Base-by-base conservation (phyloP, 2,888 invertebrate genomes). In the Pyrocoelia pectoralis region DNA sequence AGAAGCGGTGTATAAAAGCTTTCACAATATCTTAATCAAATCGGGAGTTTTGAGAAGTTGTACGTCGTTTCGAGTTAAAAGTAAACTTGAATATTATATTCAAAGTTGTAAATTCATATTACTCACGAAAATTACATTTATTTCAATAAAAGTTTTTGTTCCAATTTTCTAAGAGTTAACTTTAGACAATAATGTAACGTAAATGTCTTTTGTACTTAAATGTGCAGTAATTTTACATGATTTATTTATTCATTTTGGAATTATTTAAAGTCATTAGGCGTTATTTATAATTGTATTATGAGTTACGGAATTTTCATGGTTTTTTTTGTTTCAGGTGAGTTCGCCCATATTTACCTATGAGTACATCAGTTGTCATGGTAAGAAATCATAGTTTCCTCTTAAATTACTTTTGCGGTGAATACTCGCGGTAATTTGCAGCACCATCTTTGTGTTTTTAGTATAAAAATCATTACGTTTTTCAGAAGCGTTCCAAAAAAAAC, bases 91-190 rank as follows among this genome's bases (percentile, higher is more conserved):
- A 68, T 70, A 71, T 71, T 70, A 68, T 69, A 70, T 72, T 70
- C 69, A 72, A 72, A 43, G 41, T 71, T 71, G 72, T 72, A 71
- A 69, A 70, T 73, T 73, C 70, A 70, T 67, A 73, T 73, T 71
- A 73, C 72, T 72, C 70, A 68, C 67, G 73, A 74, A 76, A 78
- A 79, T 78, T 78, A 76, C 77, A 74, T 79, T 78, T 77, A 77
- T 77, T 78, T 77, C 77, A 43, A 43, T 15, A 43, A 43, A 43
- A 43, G 15, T 76, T 74, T 74, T 77, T 75, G 72, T 70, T 68
- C 63, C 67, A 64, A 74, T 75, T 74, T 77, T 77, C 8, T 76
- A 73, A 72, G 74, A 77, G 77, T 78, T 77, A 77, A 78, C 77
- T n/a, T 78, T 79, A 77, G 75, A 77, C 77, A 77, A 78, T 77